Evolutionary conservation across 1,140 invertebrate species (phyloP).

Genomic region (Heliconius melpomene): DNA sequence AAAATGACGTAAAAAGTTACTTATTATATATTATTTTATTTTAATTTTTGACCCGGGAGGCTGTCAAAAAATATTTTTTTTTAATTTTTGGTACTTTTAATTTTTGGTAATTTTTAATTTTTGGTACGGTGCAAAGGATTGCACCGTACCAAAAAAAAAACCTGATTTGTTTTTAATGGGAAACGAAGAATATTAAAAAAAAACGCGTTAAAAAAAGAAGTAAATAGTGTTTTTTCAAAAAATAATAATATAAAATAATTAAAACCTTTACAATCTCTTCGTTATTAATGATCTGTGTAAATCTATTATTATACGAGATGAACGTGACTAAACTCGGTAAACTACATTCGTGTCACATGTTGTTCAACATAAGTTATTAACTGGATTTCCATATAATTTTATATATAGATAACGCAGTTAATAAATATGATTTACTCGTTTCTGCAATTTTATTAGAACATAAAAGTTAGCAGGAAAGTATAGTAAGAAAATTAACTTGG

Average conservation of each 20-base stretch:
- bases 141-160: too few relatives aligned
- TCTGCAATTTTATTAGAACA: neutral
- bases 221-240: neutral
- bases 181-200: too few relatives aligned
- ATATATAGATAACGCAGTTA: neutral
- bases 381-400: neutral
- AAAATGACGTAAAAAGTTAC: too few relatives aligned
- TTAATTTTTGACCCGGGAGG: too few relatives aligned
- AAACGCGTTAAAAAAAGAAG: too few relatives aligned
- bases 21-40: too few relatives aligned
- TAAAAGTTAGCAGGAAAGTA: neutral
- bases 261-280: neutral
- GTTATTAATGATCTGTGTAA: neutral
- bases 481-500: neutral
- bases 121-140: too few relatives aligned
- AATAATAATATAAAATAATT: neutral
- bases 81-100: too few relatives aligned
- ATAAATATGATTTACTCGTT: neutral
- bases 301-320: constrained; percentile 2
- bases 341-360: neutral
- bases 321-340: neutral
- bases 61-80: too few relatives aligned
- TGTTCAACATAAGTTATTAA: neutral
- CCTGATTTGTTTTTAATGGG: too few relatives aligned
- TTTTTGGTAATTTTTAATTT: too few relatives aligned